Evolutionary conservation across 1,140 invertebrate species (phyloP), one percentile per base, ranked within the genome.

Genomic region (Arctopsyche grandis): DNA sequence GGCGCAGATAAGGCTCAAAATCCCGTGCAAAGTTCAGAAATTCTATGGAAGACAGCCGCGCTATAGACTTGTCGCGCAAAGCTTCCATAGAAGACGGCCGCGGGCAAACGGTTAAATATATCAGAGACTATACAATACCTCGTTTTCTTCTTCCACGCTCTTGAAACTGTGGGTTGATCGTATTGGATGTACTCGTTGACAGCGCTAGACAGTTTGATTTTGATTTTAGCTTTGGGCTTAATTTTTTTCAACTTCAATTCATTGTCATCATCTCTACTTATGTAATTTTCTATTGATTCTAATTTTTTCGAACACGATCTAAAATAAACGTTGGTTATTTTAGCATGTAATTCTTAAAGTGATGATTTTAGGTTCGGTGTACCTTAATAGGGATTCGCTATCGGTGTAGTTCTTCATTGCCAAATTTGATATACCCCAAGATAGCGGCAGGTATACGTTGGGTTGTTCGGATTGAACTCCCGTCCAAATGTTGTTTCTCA

Each of bases 401-500:
- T 90, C 87, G 22, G 87, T 88, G 82, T 89, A 89, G 81, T 88
- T 89, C 16, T 86, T 88, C 83, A 88, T 87, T 5, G 89, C 87
- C 81, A 90, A 87, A 82, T 86, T 90, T 4, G 90, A 90, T 58
- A 90, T 85, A 5, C 90, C 91, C 91, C 91, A 92, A 19, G 91
- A 91, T 12, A 92, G 78, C 46, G 91, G 91, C 0, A 86, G 85
- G 77, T 83, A 80, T 43, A 79, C 56, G 29, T 88, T 88, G 9
- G 81, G 77, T 38, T 85, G 85, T 29, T 88, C 87, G 70, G 81
- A 84, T 66, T 86, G 85, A 7, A 88, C 83, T 22, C 90, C 90
- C 1, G 89, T 91, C 91, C 91, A 92, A 77, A 91, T 87, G 84
- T 90, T 90, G 83, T 88, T 89, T 79, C 88, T 89, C 26, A 91